These are phyloP conservation scores for Myotis yumanensis DNA, from an alignment of 2,113 vertebrate species.

Conservation along the genomic window DNA sequence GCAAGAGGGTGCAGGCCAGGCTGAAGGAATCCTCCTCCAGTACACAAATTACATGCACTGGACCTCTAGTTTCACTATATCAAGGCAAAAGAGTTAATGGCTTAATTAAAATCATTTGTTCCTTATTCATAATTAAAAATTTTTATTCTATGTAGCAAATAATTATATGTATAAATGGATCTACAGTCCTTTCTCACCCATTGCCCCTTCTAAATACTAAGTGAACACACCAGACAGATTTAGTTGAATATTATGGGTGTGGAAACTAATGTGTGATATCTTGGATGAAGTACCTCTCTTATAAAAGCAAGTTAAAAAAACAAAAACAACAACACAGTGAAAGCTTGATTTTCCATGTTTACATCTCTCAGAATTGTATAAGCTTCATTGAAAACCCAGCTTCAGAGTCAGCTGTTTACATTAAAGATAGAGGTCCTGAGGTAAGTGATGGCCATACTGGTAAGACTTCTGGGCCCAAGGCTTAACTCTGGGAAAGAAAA, in stretches of 20 bases:
- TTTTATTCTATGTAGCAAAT: background rate
- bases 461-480: background rate
- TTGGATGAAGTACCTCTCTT: background rate
- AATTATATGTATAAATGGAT: background rate
- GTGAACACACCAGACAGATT: background rate
- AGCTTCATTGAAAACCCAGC: background rate
- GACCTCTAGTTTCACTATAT: background rate
- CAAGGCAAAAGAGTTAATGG: background rate
- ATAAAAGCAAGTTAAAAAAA: background rate
- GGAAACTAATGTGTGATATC: background rate
- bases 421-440: background rate
- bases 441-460: accelerated
- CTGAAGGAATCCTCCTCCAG: no score
- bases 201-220: background rate
- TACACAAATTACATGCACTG: no score
- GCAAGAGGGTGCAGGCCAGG: no score
- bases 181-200: background rate
- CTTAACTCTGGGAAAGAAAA: background rate
- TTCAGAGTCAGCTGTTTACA: background rate
- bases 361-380: background rate
- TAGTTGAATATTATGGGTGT: background rate
- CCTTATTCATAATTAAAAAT: background rate
- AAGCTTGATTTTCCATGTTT: background rate
- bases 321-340: background rate
- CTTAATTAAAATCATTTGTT: background rate